Base-by-base conservation (phyloP, 37 sponge, comb jelly and placozoan species). In the Crambe crambe region DNA sequence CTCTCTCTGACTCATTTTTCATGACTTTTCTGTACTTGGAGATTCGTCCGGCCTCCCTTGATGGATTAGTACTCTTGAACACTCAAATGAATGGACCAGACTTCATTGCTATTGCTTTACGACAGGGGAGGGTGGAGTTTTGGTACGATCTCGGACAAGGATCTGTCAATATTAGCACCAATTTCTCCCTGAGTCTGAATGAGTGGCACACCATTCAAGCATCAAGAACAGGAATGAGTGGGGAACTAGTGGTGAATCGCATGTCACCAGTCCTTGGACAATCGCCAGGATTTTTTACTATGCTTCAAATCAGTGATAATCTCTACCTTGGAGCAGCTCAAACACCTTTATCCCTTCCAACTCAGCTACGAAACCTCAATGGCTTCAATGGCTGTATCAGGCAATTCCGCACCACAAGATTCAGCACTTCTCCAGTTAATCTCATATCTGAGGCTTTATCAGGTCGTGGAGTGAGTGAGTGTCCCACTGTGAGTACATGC, bases 171-270 rank as follows among this genome's bases (percentile, higher is more conserved):
- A 82, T 89, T 57, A 31, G 27, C 36, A 78, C 80, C 44, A 56
- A 18, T 30, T 32, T 37, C 35, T 75, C 68, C 29, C 41, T 89
- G 51, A 29, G 62, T 10, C 37, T 83, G 29, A 38, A 67, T 15
- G 72, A 81, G 3, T 90, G 91, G 91, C 91, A 90, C 61, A 80
- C 40, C 10, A 66, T 90, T 2, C 77, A 81, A 44, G 87, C 37
- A 3, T 58, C 31, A 22, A 43, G 91, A 6, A 76, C 65, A 29
- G 87, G 87, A 3, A 34, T 25, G 27, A 73, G 25, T 64, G 91
- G 91, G 15, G 38, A 65, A 35, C n/a, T 90, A 43, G 59, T 67
- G 26, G 88, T 90, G 10, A 56, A 90, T 68, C 58, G 57, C 32
- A 6, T 0, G 9, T 39, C 67, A 4, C 89, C 90, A 5, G 72